A percentile compares a stretch with the other conserved stretches of the same genome.
These are phyloP conservation scores for Ophthalmolycus amberensis DNA, from an alignment of 2,113 vertebrate species.

Conservation along the genomic window DNA sequence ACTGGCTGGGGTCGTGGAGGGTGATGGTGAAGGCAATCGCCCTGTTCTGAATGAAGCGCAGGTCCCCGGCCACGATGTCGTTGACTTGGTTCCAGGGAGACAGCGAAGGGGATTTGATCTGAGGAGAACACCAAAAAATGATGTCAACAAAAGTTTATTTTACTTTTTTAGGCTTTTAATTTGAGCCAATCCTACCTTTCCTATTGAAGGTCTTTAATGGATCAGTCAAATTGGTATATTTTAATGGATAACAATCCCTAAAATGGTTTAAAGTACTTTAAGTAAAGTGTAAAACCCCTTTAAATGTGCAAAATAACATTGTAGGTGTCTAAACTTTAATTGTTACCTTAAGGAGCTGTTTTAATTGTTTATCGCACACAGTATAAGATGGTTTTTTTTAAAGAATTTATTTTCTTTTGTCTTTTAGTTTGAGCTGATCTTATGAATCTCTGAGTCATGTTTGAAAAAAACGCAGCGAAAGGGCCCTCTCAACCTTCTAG, in stretches of 20 bases:
- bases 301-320: neutral
- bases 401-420: neutral
- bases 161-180: neutral
- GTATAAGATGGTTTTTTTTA: too few relatives aligned
- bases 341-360: neutral
- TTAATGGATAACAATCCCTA: neutral
- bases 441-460: too few relatives aligned
- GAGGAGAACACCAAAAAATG: neutral
- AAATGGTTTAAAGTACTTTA: neutral
- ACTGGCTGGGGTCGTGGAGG: conserved; percentile 93
- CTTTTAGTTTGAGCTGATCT: neutral
- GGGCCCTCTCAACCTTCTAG: too few relatives aligned
- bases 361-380: neutral
- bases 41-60: conserved; percentile 89
- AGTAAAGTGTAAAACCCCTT: neutral
- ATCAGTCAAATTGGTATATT: neutral
- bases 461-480: too few relatives aligned
- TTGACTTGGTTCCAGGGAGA: conserved; percentile 88
- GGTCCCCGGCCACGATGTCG: conserved; percentile 73
- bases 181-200: neutral
- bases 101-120: conserved; percentile 95
- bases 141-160: neutral
- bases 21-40: conserved; percentile 88
- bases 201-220: neutral
- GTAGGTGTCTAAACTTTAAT: neutral